phyloP scores from a whole-genome alignment of 2,888 invertebrate genomes.

The Tuta absoluta region DNA sequence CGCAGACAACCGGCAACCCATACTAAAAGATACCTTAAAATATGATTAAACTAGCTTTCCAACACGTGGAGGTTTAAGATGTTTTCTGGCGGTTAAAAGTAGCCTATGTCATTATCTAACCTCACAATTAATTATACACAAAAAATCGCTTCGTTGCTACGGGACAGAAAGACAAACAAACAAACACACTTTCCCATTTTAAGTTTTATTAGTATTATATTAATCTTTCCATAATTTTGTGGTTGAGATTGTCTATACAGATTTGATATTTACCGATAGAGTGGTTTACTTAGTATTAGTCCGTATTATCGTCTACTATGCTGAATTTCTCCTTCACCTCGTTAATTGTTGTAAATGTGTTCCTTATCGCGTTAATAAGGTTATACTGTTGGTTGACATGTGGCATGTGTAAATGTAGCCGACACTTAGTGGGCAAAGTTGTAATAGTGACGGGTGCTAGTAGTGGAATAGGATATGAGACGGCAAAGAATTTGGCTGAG shows the following conservation, averaged over 20 bases:
- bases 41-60: no score
- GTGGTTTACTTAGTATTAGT: background rate
- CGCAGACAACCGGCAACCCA: background rate
- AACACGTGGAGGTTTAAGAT: no score
- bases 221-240: no score
- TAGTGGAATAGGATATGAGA: conserved; percentile 89
- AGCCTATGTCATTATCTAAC: no score
- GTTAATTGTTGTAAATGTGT: conserved; percentile 38
- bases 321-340: conserved; percentile 34
- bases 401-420: conserved; percentile 55
- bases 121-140: no score
- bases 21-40: background rate
- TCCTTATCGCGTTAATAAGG: conserved; percentile 34
- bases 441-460: conserved; percentile 92
- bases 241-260: no score
- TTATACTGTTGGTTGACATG: conserved; percentile 48
- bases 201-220: no score
- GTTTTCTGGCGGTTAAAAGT: no score
- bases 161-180: no score
- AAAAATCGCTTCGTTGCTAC: no score
- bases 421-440: conserved; percentile 87
- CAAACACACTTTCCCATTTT: no score
- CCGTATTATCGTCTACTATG: background rate
- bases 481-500: conserved; percentile 85
- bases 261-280: no score